Conservation (phyloP, 2,113 vertebrate genomes). For the Grantiella picta region DNA sequence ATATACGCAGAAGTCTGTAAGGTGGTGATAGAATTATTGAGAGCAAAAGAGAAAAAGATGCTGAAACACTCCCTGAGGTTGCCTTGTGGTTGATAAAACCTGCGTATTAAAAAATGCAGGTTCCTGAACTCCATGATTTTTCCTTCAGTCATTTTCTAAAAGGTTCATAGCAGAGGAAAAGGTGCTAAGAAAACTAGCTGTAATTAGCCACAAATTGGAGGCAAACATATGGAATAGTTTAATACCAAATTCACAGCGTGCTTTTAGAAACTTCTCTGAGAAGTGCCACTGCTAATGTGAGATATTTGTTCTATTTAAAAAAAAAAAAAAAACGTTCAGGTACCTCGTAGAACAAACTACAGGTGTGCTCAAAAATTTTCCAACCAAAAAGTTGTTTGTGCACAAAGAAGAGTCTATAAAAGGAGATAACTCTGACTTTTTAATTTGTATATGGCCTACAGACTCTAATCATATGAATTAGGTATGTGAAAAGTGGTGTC, state of each 20-base stretch:
- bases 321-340: neutral
- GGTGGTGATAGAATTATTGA: neutral
- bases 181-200: neutral
- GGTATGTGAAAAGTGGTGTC: neutral
- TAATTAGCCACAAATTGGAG: neutral
- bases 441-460: neutral
- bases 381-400: neutral
- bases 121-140: neutral
- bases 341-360: neutral
- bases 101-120: neutral
- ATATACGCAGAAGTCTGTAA: neutral
- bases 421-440: neutral
- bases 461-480: neutral
- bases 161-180: neutral
- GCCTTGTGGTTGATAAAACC: neutral
- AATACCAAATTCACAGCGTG: neutral
- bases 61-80: neutral
- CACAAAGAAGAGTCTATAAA: neutral
- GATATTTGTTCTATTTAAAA: neutral
- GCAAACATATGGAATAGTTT: neutral
- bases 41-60: neutral
- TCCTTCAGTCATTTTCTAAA: neutral
- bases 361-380: neutral
- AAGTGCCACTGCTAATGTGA: neutral
- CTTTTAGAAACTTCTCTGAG: neutral